Base-by-base conservation (phyloP, 2,888 invertebrate genomes). In the Hypena proboscidalis region DNA sequence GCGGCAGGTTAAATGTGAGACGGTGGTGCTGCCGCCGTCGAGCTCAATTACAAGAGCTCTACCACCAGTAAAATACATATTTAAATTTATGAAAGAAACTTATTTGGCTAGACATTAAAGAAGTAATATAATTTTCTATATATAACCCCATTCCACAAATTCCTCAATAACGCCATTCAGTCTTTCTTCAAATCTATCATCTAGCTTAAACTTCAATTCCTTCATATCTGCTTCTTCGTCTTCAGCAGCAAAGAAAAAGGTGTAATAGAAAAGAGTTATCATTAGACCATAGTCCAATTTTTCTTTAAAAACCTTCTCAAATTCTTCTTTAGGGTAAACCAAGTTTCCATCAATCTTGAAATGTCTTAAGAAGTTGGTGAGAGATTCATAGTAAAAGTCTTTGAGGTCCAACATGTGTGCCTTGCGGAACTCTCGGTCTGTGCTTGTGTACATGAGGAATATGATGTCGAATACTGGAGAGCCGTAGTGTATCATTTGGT, bases 381-480 rank as follows among this genome's bases (percentile, higher is more conserved):
- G 47, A 1, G 66, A 59, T 0, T 73, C 48, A 19, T 72, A 67
- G 22, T 85, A 84, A 1, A 75, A 3, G 2, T 71, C 51, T 27
- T 78, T 80, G 0, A 85, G 46, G 8, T 71, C 9, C 1, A 53
- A 33, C 23, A 80, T 25, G 36, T 83, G 73, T 0, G 56, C 27
- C 9, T 42, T 60, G 7, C 84, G 68, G 20, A 83, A 78, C 7
- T 74, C 20, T 7, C 62, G 58, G 38, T 80, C 81, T 0, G 80
- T 77, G 6, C 68, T 52, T 1, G 43, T 39, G 27, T 70, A 71
- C 5, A 83, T 67, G 30, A 83, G 77, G 34, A 68, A 77, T 0
- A 81, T 5, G 1, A 84, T 55, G 27, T 83, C 83, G 2, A 61
- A 23, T 0, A 80, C 27, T 0, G 80, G 81, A 34, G 63, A 67